Conservation (phyloP, 1,140 invertebrate genomes). For the Patella vulgata region DNA sequence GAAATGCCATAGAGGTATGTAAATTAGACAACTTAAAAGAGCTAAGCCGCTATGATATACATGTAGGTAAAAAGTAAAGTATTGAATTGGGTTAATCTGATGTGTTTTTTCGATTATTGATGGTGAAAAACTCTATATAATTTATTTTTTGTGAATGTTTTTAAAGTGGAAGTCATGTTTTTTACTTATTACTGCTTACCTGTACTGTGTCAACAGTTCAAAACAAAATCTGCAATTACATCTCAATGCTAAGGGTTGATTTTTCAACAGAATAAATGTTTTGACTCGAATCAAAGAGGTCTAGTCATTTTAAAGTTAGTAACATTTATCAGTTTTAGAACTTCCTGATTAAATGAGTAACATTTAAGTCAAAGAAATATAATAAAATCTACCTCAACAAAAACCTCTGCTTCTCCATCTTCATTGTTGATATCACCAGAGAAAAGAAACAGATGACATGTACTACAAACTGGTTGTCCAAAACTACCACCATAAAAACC, state of each 20-base stretch:
- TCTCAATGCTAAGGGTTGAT: neutral
- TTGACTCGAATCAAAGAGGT: neutral
- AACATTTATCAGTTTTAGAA: no score
- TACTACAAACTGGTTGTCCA: conserved; percentile 89
- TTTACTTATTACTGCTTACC: no score
- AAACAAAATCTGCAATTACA: neutral
- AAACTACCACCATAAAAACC: conserved; percentile 93
- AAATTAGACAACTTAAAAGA: no score
- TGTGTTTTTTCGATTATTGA: no score
- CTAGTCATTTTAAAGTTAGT: neutral
- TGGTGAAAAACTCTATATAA: no score
- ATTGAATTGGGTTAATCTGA: no score
- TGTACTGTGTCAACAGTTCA: no score
- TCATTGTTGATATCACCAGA: conserved; percentile 77
- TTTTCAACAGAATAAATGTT: neutral
- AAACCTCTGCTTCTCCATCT: conserved; percentile 59
- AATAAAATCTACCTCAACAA: conserved; percentile 42
- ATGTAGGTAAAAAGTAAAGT: no score
- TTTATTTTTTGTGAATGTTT: no score
- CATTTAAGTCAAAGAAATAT: conserved; percentile 4
- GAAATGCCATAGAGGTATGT: no score
- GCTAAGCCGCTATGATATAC: no score
- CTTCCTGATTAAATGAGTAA: conserved; percentile 3
- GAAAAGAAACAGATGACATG: conserved; percentile 91
- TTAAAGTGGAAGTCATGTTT: no score